Conservation (phyloP, 2,797 vertebrate species). For the Scyliorhinus canicula region DNA sequence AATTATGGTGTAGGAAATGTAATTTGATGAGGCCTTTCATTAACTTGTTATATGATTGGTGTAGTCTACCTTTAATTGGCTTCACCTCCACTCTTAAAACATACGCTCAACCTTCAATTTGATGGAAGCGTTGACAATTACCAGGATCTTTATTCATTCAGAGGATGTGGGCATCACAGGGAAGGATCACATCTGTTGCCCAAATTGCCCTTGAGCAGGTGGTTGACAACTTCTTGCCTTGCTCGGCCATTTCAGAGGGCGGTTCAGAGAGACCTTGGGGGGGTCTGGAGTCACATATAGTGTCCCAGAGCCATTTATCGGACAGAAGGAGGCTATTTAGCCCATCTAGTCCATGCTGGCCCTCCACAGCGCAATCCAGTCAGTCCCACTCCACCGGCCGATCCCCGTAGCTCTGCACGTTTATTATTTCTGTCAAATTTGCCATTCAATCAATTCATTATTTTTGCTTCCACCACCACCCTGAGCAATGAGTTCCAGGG, state of each 20-base stretch:
- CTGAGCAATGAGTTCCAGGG: too few relatives aligned
- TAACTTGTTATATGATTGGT: not conserved
- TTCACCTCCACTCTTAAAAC: not conserved
- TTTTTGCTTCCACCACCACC: too few relatives aligned
- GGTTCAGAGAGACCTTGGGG: not conserved
- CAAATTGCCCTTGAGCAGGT: not conserved
- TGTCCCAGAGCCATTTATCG: too few relatives aligned
- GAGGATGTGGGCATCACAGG: not conserved
- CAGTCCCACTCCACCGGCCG: too few relatives aligned
- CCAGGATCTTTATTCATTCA: not conserved
- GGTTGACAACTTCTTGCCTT: not conserved
- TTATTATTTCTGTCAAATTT: too few relatives aligned
- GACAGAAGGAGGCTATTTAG: too few relatives aligned
- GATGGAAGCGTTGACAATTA: not conserved
- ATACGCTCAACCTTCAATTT: not conserved
- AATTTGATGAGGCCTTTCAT: not conserved
- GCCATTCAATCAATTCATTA: too few relatives aligned
- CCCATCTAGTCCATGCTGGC: too few relatives aligned
- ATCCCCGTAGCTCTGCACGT: too few relatives aligned
- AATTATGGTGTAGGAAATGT: not conserved
- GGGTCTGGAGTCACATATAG: too few relatives aligned
- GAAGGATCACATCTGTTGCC: not conserved
- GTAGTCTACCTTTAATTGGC: not conserved
- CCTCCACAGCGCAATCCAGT: too few relatives aligned
- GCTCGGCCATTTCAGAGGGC: not conserved